Percentiles rank a stretch among this genome's conserved stretches.
Evolutionary conservation across 2,797 vertebrate species (phyloP).

Genomic region (Molossus alvarezi): DNA sequence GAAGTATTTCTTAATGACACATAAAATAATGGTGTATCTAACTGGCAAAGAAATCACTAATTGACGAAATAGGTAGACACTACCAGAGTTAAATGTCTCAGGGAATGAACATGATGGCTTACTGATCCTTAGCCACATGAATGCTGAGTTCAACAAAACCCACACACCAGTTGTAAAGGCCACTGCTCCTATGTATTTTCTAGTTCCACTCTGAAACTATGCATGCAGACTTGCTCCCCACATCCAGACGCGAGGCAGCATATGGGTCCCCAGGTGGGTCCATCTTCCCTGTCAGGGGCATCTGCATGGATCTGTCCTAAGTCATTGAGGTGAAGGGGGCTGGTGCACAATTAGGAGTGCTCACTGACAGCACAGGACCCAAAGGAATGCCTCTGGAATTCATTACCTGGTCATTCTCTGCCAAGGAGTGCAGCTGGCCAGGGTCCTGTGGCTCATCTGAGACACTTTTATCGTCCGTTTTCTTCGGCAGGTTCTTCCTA

Average conservation of each 20-base stretch:
- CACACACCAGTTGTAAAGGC: conserved; percentile 94
- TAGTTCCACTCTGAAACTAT: conserved; percentile 87
- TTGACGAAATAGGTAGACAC: background rate
- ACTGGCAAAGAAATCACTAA: conserved; percentile 2
- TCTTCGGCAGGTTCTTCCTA: conserved; percentile 67
- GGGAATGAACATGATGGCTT: background rate
- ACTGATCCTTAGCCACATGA: conserved; percentile 92
- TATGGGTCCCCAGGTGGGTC: conserved; percentile 83
- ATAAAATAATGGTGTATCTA: background rate
- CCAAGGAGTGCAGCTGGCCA: conserved; percentile 67
- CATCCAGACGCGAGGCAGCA: conserved; percentile 91
- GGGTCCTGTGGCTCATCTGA: background rate
- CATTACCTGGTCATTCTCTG: conserved; percentile 65
- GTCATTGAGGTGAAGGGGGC: conserved; percentile 73
- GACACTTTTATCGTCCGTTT: conserved; percentile 21
- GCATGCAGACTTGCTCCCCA: conserved; percentile 88
- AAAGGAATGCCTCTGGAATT: conserved; percentile 51
- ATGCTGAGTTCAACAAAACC: conserved; percentile 93
- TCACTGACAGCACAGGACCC: conserved; percentile 43
- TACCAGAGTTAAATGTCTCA: background rate
- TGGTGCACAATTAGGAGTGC: conserved; percentile 41
- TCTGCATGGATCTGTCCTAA: conserved; percentile 86
- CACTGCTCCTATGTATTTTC: conserved; percentile 93
- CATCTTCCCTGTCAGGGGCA: conserved; percentile 91
- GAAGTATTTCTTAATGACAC: conserved; percentile 5